Conservation (phyloP, 2,888 invertebrate genomes). For the Tuta absoluta region DNA sequence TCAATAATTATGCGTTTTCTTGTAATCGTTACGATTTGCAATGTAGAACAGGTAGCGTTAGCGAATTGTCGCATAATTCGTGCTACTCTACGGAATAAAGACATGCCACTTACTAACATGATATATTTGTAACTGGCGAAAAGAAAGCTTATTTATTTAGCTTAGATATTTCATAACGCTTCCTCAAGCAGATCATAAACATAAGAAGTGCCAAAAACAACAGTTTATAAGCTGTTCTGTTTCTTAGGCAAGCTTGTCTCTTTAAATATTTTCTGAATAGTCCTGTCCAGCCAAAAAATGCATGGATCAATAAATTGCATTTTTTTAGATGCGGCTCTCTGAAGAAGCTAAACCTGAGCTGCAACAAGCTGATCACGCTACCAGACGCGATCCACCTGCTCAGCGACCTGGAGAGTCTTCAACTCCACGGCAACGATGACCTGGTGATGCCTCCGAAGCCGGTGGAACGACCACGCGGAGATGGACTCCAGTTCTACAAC, state of each 20-base stretch:
- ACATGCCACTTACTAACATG: neutral
- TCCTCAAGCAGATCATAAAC: too few relatives aligned
- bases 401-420: constrained; percentile 93
- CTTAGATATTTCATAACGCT: too few relatives aligned
- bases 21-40: constrained; percentile 4
- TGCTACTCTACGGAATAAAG: neutral
- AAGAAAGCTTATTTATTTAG: too few relatives aligned
- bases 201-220: too few relatives aligned
- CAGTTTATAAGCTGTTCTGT: too few relatives aligned
- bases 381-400: constrained; percentile 98
- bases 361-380: constrained; percentile 96
- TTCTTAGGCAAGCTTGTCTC: too few relatives aligned
- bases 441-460: constrained; percentile 98
- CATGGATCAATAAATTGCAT: neutral
- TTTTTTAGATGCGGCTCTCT: constrained; percentile 91
- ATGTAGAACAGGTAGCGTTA: constrained; percentile 1
- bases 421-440: constrained; percentile 96
- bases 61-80: constrained; percentile 6
- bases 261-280: too few relatives aligned
- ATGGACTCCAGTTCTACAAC: constrained; percentile 96
- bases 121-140: neutral
- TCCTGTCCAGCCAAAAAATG: neutral
- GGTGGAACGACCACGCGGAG: constrained; percentile 87
- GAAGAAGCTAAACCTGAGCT: constrained; percentile 95
- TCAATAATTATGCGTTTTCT: neutral